Evolutionary conservation across 2,797 vertebrate species (phyloP).

Genomic region (Bufotes viridis): DNA sequence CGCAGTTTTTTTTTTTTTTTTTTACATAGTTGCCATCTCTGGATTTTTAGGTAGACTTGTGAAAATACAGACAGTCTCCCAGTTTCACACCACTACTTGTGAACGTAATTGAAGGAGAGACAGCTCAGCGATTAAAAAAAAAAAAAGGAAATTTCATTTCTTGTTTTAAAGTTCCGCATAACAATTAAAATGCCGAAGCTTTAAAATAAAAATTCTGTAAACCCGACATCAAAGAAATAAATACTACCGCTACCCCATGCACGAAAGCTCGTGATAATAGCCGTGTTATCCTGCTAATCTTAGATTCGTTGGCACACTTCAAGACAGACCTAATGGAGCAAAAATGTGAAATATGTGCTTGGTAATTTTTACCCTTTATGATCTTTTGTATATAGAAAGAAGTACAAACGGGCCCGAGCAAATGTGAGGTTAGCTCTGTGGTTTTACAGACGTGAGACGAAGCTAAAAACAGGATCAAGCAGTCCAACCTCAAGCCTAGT

Average conservation of each 20-base stretch:
- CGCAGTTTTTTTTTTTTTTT: slow-evolving; percentile 20
- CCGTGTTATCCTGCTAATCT: background rate
- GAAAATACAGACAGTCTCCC: slow-evolving; percentile 56
- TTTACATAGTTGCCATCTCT: slow-evolving; percentile 60
- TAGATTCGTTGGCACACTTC: background rate
- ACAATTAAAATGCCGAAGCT: slow-evolving; percentile 27
- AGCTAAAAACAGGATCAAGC: slow-evolving; percentile 20
- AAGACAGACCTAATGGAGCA: background rate
- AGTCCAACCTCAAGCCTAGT: background rate
- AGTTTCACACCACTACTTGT: slow-evolving; percentile 39
- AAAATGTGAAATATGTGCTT: slow-evolving; percentile 21
- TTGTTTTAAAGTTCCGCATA: background rate
- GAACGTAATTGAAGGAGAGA: slow-evolving; percentile 21
- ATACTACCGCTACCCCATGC: background rate
- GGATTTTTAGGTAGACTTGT: slow-evolving; percentile 55
- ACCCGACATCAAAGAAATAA: slow-evolving; percentile 1
- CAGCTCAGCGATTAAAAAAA: background rate
- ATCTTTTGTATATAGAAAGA: background rate
- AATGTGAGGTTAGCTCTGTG: slow-evolving; percentile 22
- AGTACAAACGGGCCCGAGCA: background rate
- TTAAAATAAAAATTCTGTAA: background rate
- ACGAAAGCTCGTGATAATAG: background rate
- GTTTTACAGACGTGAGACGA: slow-evolving; percentile 13
- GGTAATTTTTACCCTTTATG: slow-evolving; percentile 17
- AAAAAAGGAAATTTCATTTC: background rate